Evolutionary conservation across 2,113 vertebrate genomes (phyloP).

Genomic region (Proteles cristata): DNA sequence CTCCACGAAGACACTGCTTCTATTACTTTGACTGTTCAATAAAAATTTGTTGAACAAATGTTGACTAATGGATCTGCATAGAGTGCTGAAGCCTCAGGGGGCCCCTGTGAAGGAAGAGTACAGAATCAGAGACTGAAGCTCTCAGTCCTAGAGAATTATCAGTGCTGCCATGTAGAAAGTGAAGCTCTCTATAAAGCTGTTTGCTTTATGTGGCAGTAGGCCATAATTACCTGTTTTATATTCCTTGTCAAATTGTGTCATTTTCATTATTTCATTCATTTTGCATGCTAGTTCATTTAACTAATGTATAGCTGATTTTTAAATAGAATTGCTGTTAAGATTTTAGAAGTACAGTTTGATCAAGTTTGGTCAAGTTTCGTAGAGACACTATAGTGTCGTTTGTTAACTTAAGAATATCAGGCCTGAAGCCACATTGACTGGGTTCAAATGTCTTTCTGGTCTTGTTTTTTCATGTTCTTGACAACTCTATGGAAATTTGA

Average conservation of each 20-base stretch:
- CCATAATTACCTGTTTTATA: not conserved
- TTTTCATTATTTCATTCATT: not conserved
- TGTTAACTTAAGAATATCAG: not conserved
- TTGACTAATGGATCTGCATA: not conserved
- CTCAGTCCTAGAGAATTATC: rapidly evolving
- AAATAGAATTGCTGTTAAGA: not conserved
- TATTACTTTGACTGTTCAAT: not conserved
- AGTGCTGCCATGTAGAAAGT: not conserved
- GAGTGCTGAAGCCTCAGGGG: not conserved
- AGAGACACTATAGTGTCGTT: not conserved
- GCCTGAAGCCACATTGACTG: not conserved
- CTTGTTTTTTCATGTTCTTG: not conserved
- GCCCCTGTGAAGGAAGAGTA: not conserved
- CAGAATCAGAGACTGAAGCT: not conserved
- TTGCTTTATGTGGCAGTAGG: not conserved
- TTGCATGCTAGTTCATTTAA: not conserved
- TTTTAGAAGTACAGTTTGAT: not conserved
- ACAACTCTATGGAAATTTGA: not conserved
- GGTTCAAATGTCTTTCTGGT: not conserved
- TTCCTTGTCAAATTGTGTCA: not conserved
- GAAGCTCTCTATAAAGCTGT: not conserved
- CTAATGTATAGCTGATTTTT: not conserved
- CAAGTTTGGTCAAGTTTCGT: not conserved
- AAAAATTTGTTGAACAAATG: not conserved
- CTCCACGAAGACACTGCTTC: not conserved